These are phyloP conservation scores for Psittacula derbiana DNA, from an alignment of 2,797 vertebrate species.

Conservation along the genomic window DNA sequence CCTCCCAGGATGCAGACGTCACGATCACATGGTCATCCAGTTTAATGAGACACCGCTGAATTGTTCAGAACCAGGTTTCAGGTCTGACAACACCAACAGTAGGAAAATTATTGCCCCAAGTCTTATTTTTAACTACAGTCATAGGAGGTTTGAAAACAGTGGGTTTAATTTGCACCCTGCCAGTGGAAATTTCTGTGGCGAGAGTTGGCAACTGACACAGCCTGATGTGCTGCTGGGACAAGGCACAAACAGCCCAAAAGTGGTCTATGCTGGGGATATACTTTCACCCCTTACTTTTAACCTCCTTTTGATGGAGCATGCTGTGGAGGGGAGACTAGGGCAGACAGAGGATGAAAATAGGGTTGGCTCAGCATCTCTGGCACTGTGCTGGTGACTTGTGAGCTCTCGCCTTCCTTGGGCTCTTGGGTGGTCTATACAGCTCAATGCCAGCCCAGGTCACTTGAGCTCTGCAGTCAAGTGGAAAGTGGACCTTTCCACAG, in stretches of 20 bases:
- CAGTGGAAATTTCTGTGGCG: not conserved
- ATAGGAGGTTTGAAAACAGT: not conserved
- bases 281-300: not conserved
- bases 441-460: rapidly evolving
- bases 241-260: not conserved
- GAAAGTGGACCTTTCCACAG: not conserved
- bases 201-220: not conserved
- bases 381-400: rapidly evolving
- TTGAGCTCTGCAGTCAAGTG: not conserved
- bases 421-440: not conserved
- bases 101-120: not conserved
- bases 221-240: not conserved
- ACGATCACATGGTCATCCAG: not conserved
- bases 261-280: not conserved
- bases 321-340: not conserved
- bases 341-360: not conserved
- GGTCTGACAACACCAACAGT: not conserved
- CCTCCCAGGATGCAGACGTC: not conserved
- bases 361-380: not conserved
- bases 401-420: not conserved
- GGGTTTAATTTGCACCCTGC: not conserved
- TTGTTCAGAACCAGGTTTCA: not conserved
- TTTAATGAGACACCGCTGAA: not conserved
- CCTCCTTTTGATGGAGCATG: not conserved
- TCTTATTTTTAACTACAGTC: not conserved